These are phyloP conservation scores for Zeuzera pyrina DNA, from an alignment of 2,888 invertebrate species.

Conservation along the genomic window DNA sequence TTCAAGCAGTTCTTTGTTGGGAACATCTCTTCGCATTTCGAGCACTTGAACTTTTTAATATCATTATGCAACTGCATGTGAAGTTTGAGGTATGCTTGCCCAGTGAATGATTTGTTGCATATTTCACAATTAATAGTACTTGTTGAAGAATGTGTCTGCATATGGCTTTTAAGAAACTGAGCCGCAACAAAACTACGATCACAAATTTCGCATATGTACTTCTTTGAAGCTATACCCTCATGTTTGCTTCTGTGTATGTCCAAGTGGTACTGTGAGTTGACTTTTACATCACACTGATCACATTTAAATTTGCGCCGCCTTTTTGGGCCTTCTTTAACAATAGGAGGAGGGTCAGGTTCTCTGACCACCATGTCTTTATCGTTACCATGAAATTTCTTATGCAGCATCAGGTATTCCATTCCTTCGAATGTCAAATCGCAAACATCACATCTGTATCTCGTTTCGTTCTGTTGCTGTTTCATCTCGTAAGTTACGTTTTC, in stretches of 20 bases:
- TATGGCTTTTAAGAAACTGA: conserved; percentile 63
- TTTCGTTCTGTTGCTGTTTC: conserved; percentile 36
- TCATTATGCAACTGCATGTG: conserved; percentile 67
- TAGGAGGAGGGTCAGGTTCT: conserved; percentile 34
- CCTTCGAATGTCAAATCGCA: conserved; percentile 61
- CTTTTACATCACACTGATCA: conserved; percentile 63
- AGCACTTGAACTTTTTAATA: conserved; percentile 63
- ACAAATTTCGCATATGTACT: conserved; percentile 58
- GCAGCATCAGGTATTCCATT: conserved; percentile 56
- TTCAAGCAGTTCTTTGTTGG: conserved; percentile 64
- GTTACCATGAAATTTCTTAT: conserved; percentile 62
- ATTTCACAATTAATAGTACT: conserved; percentile 65
- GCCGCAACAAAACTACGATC: conserved; percentile 63
- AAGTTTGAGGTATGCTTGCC: conserved; percentile 60
- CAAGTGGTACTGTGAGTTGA: conserved; percentile 62
- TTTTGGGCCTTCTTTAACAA: conserved; percentile 44
- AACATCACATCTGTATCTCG: conserved; percentile 53
- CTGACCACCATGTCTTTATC: conserved; percentile 45
- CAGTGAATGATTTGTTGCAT: conserved; percentile 57
- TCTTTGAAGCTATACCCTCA: conserved; percentile 53
- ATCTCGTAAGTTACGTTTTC: conserved; percentile 45
- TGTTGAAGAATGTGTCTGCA: conserved; percentile 58
- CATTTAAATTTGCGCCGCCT: conserved; percentile 61
- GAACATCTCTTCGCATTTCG: conserved; percentile 63
- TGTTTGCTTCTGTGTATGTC: conserved; percentile 65